Evolutionary conservation across 2,888 invertebrate species (phyloP).

Genomic region (Cyrtodaria siliqua): DNA sequence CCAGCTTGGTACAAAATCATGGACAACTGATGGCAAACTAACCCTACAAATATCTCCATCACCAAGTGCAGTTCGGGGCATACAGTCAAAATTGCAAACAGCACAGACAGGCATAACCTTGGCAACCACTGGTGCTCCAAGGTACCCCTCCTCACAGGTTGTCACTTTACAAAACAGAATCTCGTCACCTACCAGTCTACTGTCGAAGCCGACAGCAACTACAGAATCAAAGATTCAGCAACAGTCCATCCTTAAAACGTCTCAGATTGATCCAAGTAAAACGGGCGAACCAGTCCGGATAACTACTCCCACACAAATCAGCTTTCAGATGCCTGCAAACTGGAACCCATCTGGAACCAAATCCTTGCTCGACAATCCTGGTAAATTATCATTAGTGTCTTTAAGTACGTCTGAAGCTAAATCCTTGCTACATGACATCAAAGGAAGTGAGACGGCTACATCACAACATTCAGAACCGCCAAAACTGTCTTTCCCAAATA

Average conservation of each 20-base stretch:
- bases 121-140: conserved; percentile 3
- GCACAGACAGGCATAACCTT: conserved; percentile 8
- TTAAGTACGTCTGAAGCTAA: conserved; percentile 29
- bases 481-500: background rate
- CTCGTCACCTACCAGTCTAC: conserved; percentile 9
- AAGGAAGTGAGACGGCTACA: background rate
- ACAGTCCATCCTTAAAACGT: conserved; percentile 6
- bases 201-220: conserved; percentile 22
- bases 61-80: background rate
- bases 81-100: conserved; percentile 31
- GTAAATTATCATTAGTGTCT: conserved; percentile 44
- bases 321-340: conserved; percentile 54
- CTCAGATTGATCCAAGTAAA: conserved; percentile 9
- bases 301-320: conserved; percentile 39
- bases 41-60: conserved; percentile 33
- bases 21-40: conserved; percentile 46
- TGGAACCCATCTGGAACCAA: conserved; percentile 54
- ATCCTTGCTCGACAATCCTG: conserved; percentile 51
- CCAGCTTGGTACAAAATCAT: background rate
- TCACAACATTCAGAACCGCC: background rate
- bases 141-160: conserved; percentile 38
- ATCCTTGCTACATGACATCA: conserved; percentile 21
- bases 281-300: conserved; percentile 18
- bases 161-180: conserved; percentile 42
- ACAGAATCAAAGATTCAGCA: conserved; percentile 12